Conservation (phyloP, 2,888 invertebrate genomes). For the Melanchra persicariae region DNA sequence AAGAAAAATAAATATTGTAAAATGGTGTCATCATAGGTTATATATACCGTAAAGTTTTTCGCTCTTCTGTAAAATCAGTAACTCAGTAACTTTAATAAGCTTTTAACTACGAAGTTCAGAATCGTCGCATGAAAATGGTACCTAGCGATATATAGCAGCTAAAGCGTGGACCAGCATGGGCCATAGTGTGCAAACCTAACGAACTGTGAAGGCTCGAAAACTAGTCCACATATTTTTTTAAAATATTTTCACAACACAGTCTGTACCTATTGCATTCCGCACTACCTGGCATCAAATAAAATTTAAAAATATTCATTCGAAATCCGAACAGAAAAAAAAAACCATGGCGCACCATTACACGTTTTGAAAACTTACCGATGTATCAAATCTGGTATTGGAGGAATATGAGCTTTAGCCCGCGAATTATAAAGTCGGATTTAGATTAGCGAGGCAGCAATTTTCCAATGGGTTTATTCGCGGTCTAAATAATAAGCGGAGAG, state of each 20-base stretch:
- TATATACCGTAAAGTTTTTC: no score
- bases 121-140: not conserved
- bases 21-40: no score
- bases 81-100: not conserved
- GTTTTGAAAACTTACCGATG: conserved; percentile 73
- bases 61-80: no score
- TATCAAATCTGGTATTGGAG: conserved; percentile 50
- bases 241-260: conserved; percentile 41
- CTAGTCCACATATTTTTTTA: conserved; percentile 30
- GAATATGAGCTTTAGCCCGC: conserved; percentile 69
- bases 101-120: not conserved
- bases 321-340: conserved; percentile 69
- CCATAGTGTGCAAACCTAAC: conserved; percentile 15
- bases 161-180: not conserved
- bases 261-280: conserved; percentile 59
- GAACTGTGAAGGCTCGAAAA: conserved; percentile 23
- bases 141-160: not conserved
- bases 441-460: conserved; percentile 70
- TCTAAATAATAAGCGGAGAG: conserved; percentile 69
- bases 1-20: no score
- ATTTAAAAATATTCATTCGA: conserved; percentile 76
- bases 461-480: conserved; percentile 72
- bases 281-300: conserved; percentile 70
- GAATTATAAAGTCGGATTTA: conserved; percentile 72
- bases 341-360: conserved; percentile 68